Conservation (phyloP, 1,140 invertebrate species). For the Oreohelix idahoensis region DNA sequence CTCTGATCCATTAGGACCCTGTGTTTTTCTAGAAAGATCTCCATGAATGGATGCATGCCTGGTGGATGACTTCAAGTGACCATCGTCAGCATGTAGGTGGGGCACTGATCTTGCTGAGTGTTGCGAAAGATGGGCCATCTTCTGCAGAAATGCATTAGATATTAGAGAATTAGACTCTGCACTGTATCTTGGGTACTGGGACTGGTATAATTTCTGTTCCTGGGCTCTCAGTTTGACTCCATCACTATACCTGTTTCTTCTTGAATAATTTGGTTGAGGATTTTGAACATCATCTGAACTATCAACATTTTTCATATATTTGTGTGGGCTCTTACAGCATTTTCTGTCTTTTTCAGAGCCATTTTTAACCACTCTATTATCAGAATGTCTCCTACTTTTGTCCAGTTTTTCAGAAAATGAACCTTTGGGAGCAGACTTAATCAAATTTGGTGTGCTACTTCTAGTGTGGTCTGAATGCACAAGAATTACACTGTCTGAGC, state of each 20-base stretch:
- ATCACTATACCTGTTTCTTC: background rate
- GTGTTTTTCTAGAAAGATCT: background rate
- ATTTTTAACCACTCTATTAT: background rate
- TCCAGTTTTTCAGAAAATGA: background rate
- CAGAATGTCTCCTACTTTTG: background rate
- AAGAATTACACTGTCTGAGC: background rate
- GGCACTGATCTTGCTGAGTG: background rate
- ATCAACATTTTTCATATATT: no score
- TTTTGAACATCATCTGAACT: background rate
- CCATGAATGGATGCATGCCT: background rate
- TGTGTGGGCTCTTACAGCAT: background rate
- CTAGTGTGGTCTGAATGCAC: background rate
- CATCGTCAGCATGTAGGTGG: background rate
- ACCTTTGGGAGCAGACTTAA: background rate
- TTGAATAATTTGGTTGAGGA: background rate
- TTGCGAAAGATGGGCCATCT: background rate
- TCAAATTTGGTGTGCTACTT: background rate
- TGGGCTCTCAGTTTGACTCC: background rate
- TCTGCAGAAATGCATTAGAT: background rate
- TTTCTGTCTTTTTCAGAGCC: background rate
- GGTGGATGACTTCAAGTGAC: background rate
- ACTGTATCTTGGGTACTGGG: background rate
- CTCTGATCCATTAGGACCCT: background rate
- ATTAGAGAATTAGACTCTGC: background rate
- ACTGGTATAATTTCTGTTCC: background rate